A percentile compares a stretch with the other conserved stretches of the same genome.
Evolutionary conservation across 2,888 invertebrate genomes (phyloP).

Genomic region (Eupeodes luniger): DNA sequence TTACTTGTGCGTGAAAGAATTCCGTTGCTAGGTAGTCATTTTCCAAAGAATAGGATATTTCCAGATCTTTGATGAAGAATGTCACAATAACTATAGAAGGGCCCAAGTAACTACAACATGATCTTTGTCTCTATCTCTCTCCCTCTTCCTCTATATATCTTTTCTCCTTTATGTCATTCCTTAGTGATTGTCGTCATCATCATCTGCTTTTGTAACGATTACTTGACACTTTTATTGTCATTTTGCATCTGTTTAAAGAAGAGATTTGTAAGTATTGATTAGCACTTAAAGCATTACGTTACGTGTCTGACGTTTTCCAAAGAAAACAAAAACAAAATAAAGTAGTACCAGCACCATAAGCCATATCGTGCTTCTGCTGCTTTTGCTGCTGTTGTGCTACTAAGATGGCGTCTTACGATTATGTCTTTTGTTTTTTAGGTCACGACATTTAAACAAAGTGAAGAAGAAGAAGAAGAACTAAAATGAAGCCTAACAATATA

Average conservation of each 20-base stretch:
- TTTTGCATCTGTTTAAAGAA: constrained; percentile 44
- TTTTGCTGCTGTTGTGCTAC: constrained; percentile 13
- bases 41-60: constrained; percentile 43
- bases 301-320: background rate
- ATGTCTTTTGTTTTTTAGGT: constrained; percentile 56
- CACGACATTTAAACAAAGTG: constrained; percentile 60
- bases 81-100: constrained; percentile 26
- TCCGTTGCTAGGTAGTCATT: constrained; percentile 9
- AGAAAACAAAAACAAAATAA: background rate
- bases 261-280: constrained; percentile 71
- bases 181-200: background rate
- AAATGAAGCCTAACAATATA: background rate
- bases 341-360: constrained; percentile 25
- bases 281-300: constrained; percentile 55
- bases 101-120: background rate
- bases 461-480: background rate
- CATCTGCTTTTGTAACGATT: constrained; percentile 34
- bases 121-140: background rate
- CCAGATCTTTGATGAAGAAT: constrained; percentile 2
- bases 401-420: constrained; percentile 46
- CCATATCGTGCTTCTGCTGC: constrained; percentile 16
- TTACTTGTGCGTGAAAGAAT: constrained; percentile 45
- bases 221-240: constrained; percentile 51
- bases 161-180: background rate
- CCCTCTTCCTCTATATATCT: background rate